phyloP scores from a whole-genome alignment of 2,888 invertebrate genomes.

The Trissolcus japonicus region DNA sequence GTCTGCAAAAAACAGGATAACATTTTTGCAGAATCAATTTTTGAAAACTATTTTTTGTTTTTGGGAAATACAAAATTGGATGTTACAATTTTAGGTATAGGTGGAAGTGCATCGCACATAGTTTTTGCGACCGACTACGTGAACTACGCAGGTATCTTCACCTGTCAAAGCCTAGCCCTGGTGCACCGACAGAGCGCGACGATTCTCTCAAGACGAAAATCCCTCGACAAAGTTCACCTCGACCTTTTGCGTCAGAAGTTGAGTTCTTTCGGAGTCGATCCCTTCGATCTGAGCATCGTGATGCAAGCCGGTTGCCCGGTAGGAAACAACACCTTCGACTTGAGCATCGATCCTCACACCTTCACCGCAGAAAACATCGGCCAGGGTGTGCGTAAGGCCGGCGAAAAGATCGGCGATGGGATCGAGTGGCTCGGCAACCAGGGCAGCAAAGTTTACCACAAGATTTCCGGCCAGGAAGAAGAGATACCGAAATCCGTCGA shows the following conservation, averaged over 20 bases:
- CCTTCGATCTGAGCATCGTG: constrained; percentile 85
- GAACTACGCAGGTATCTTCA: constrained; percentile 86
- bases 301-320: constrained; percentile 84
- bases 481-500: constrained; percentile 32
- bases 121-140: constrained; percentile 86
- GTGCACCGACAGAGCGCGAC: constrained; percentile 87
- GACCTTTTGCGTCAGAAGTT: constrained; percentile 84
- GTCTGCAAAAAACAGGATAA: background rate
- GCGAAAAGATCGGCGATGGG: constrained; percentile 84
- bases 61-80: no score
- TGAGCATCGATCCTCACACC: constrained; percentile 86
- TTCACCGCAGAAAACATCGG: constrained; percentile 86
- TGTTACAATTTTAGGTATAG: constrained; percentile 79
- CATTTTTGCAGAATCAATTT: no score
- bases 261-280: constrained; percentile 83
- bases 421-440: constrained; percentile 84
- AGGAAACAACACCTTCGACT: constrained; percentile 79
- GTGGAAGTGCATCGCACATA: constrained; percentile 85
- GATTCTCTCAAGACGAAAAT: constrained; percentile 84
- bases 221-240: constrained; percentile 82
- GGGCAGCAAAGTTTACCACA: constrained; percentile 84
- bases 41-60: no score
- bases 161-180: constrained; percentile 86
- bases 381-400: constrained; percentile 83
- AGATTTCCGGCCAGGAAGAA: constrained; percentile 76